Percentiles rank a stretch among this genome's conserved stretches.
These are phyloP conservation scores for Siphamia tubifer DNA, from an alignment of 2,113 vertebrate species.

Conservation along the genomic window DNA sequence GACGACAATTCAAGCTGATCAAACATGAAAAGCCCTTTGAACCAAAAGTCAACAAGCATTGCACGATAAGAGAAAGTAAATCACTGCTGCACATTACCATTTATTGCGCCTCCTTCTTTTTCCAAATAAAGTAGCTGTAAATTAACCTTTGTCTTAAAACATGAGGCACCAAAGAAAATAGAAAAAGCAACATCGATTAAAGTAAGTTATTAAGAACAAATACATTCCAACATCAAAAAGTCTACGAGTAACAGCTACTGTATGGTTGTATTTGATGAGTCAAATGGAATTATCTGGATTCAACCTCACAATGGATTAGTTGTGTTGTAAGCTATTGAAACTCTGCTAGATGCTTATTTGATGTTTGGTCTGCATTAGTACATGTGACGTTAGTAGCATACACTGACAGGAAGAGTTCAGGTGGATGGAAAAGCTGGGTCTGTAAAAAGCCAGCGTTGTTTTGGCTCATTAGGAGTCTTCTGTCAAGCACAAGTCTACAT, in stretches of 20 bases:
- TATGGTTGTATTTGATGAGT: conserved; percentile 26
- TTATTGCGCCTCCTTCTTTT: conserved; percentile 2
- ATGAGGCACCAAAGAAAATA: conserved; percentile 49
- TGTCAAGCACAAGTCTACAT: conserved; percentile 11
- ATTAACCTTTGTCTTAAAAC: conserved; percentile 23
- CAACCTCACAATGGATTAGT: conserved; percentile 43
- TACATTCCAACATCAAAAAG: conserved; percentile 61
- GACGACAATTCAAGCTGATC: conserved; percentile 66
- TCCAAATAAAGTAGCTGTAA: conserved; percentile 35
- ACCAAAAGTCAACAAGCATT: conserved; percentile 49
- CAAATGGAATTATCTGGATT: conserved; percentile 37
- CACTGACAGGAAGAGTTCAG: conserved; percentile 28
- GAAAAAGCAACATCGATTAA: conserved; percentile 44
- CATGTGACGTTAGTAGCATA: conserved; percentile 41
- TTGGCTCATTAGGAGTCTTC: neutral
- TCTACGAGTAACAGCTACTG: conserved; percentile 25
- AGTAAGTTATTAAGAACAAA: conserved; percentile 36
- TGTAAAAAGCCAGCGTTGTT: conserved; percentile 11
- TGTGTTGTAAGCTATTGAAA: conserved; percentile 25
- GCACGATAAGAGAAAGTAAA: conserved; percentile 44
- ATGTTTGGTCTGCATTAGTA: conserved; percentile 13
- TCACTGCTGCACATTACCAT: conserved; percentile 20
- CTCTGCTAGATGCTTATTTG: conserved; percentile 23
- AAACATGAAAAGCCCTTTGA: conserved; percentile 71
- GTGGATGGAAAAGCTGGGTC: conserved; percentile 33